Base-by-base conservation (phyloP, 2,888 invertebrate species). In the Trilocha varians region DNA sequence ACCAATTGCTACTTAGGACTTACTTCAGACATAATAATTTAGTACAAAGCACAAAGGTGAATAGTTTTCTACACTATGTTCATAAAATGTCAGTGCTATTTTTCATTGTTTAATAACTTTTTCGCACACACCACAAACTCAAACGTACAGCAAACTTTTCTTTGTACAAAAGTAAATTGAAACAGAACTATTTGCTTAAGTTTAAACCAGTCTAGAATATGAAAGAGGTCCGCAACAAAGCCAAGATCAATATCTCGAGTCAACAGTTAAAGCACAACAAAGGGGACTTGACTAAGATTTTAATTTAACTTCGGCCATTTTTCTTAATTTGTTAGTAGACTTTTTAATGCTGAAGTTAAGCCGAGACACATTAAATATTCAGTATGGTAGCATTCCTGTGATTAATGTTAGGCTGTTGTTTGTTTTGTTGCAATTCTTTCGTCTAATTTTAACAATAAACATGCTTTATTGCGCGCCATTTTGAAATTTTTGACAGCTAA, bases 221-320 rank as follows among this genome's bases (percentile, higher is more conserved):
- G n/a, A n/a, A n/a, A n/a, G n/a, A n/a, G 48, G 48, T 39, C 49
- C 44, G 45, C 25, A 53, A 40, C 42, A 44, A 41, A 40, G 39
- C 41, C 40, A 39, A 44, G 32, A 34, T 17, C 16, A 13, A 41
- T 18, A 32, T 42, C 41, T 46, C 32, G 39, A 37, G 46, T 38
- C 43, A 38, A 44, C 48, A 44, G 55, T 54, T 53, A 43, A 43
- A 52, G 68, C 60, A 76, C 66, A 79, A 80, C 73, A 50, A 53
- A 48, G 51, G 58, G 50, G 49, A 50, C 58, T 52, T 58, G 52
- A 56, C 65, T 64, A 72, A 78, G 77, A 73, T 80, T 83, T 83
- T 83, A 83, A 83, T 83, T 83, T 82, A 83, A 83, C 71, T 83
- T 83, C 41, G 55, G 53, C 73, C 78, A 79, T 83, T 78, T 65